phyloP scores from a whole-genome alignment of 1,140 invertebrate species.

The Trichonephila clavipes region DNA sequence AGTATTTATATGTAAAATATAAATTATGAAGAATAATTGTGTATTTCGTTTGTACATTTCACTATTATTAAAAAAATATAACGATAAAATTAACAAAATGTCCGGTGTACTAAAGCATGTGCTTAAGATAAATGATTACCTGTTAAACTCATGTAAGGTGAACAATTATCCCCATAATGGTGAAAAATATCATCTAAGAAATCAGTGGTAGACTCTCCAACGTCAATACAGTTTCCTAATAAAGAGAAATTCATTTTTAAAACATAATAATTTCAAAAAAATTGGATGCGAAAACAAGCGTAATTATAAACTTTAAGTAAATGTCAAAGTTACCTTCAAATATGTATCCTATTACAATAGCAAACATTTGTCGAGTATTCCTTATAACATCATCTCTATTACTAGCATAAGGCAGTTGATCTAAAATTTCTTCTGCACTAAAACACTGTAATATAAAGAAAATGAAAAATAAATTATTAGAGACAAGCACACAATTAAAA shows the following conservation, averaged over 20 bases:
- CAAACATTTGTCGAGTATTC: background rate
- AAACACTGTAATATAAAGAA: slow-evolving; percentile 27
- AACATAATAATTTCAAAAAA: background rate
- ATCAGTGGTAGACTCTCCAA: slow-evolving; percentile 71
- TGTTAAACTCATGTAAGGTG: slow-evolving; percentile 70
- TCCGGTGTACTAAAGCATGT: too few species aligned
- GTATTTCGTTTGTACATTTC: too few species aligned
- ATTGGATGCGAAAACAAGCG: too few species aligned
- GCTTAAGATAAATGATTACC: slow-evolving; percentile 78
- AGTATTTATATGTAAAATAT: background rate
- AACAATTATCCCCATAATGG: slow-evolving; percentile 72
- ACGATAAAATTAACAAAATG: too few species aligned
- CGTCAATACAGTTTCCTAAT: slow-evolving; percentile 63
- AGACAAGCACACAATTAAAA: background rate
- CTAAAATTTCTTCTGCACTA: slow-evolving; percentile 34
- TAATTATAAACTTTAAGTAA: too few species aligned
- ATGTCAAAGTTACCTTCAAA: background rate
- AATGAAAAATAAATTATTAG: background rate
- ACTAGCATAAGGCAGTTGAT: background rate
- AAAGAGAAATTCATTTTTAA: background rate
- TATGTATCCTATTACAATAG: slow-evolving; percentile 3
- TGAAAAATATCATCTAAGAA: slow-evolving; percentile 77
- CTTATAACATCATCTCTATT: background rate
- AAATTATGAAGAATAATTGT: too few species aligned
- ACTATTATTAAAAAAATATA: too few species aligned